phyloP scores from a whole-genome alignment of 2,113 vertebrate genomes.

The Tachycineta bicolor region DNA sequence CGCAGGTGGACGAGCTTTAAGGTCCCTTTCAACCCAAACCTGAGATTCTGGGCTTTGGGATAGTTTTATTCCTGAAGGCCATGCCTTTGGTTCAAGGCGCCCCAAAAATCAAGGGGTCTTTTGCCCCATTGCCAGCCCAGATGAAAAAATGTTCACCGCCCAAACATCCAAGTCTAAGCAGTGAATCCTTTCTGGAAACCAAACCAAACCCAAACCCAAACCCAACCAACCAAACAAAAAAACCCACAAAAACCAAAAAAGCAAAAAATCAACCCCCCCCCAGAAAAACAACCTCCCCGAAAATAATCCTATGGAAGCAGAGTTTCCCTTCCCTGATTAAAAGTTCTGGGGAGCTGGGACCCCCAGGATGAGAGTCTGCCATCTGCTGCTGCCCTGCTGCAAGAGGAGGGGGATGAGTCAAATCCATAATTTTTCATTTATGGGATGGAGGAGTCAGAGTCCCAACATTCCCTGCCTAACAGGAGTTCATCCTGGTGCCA shows the following conservation, averaged over 20 bases:
- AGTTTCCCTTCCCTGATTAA: not conserved
- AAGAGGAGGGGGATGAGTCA: not conserved
- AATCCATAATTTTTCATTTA: not conserved
- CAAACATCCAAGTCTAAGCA: not conserved
- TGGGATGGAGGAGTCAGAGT: not conserved
- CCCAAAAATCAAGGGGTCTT: not conserved
- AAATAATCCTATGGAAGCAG: not conserved
- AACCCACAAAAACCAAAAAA: not conserved
- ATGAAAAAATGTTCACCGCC: not conserved
- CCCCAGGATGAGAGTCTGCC: not conserved
- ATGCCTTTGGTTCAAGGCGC: not conserved
- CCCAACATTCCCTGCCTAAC: not conserved
- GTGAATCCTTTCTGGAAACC: not conserved
- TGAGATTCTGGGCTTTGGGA: not conserved
- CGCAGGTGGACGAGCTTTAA: no score
- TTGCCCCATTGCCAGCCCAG: not conserved
- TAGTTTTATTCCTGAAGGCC: not conserved
- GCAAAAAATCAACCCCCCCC: no score
- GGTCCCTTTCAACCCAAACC: not conserved
- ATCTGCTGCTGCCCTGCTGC: not conserved
- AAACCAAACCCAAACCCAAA: no score
- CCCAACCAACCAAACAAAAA: no score
- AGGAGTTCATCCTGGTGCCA: not conserved
- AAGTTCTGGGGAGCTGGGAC: not conserved
- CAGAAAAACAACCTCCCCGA: not conserved